Percentiles rank a stretch among this genome's conserved stretches.
phyloP scores from a whole-genome alignment of 92 coral and sea anemone species.

The Chrysogorgia sp. region DNA sequence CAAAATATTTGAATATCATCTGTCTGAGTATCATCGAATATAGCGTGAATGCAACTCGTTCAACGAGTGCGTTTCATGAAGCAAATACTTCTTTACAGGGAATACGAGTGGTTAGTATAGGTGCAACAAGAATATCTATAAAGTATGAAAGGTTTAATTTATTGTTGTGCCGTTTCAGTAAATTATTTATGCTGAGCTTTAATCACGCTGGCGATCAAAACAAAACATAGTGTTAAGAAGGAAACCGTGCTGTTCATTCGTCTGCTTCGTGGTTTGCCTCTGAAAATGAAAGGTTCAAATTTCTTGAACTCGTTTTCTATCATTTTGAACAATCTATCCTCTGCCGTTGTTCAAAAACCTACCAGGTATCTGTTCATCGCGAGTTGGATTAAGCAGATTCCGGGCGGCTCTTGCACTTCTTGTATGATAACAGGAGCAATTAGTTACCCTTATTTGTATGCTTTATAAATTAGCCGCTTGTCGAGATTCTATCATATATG shows the following conservation, averaged over 20 bases:
- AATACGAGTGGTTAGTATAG: too few species aligned
- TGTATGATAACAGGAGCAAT: slow-evolving; percentile 35
- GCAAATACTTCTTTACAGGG: too few species aligned
- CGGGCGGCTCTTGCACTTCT: slow-evolving; percentile 16
- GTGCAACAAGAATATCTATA: too few species aligned
- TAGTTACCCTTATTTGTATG: slow-evolving; percentile 15
- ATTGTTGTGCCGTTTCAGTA: too few species aligned
- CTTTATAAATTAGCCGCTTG: slow-evolving; percentile 31
- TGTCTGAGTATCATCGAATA: slow-evolving; percentile 1
- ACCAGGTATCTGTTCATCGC: neutral
- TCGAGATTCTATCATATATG: neutral
- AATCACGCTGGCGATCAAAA: slow-evolving; percentile 40
- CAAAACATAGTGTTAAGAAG: slow-evolving; percentile 5
- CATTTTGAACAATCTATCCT: slow-evolving; percentile 6
- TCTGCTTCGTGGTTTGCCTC: neutral
- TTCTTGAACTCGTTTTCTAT: neutral
- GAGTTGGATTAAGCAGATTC: slow-evolving; percentile 46
- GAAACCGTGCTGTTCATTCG: slow-evolving; percentile 29
- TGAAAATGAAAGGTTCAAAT: neutral
- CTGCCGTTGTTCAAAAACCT: neutral
- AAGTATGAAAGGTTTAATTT: too few species aligned
- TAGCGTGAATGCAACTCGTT: too few species aligned
- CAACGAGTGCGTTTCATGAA: too few species aligned
- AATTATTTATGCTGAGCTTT: neutral
- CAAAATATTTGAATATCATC: slow-evolving; percentile 28